Conservation (phyloP, 2,797 vertebrate species). For the Toxotes lorentzi region DNA sequence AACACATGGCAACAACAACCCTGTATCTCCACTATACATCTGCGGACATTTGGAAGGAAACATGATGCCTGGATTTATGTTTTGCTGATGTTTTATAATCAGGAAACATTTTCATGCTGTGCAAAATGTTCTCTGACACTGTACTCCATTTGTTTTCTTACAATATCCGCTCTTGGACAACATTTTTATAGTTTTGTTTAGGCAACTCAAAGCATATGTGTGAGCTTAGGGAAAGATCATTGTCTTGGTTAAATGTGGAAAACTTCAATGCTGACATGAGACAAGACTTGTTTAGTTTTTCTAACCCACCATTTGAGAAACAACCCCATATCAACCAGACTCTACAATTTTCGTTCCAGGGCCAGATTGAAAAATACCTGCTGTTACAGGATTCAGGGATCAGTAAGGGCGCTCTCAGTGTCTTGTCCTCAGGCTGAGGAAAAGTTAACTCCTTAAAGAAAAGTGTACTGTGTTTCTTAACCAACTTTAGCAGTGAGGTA, state of each 20-base stretch:
- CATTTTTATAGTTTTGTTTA: background rate
- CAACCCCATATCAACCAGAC: background rate
- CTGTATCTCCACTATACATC: background rate
- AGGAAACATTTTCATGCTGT: background rate
- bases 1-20: background rate
- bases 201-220: background rate
- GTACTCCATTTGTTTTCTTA: background rate
- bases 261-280: background rate
- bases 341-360: background rate
- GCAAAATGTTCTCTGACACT: background rate
- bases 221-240: background rate
- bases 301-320: background rate
- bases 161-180: background rate
- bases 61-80: background rate
- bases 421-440: background rate
- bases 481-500: background rate
- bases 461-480: background rate
- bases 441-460: background rate
- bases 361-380: background rate
- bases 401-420: conserved; percentile 1
- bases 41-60: background rate
- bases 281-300: background rate
- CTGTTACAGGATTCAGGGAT: background rate
- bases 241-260: background rate
- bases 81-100: background rate